Conservation (phyloP, 92 coral and sea anemone species). For the Zoanthus sociatus region DNA sequence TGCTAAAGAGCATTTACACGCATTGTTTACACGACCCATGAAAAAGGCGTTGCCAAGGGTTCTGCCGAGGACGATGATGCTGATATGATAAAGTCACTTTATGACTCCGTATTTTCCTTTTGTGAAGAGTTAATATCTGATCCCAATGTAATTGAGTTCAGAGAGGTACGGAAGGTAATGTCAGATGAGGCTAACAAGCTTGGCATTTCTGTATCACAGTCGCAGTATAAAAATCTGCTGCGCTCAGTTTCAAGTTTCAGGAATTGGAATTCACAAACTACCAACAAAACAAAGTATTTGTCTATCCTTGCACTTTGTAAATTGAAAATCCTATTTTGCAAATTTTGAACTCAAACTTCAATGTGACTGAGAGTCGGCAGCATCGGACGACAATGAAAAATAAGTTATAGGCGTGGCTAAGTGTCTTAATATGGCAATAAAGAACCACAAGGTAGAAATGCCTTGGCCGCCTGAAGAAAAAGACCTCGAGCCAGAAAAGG, state of each 20-base stretch:
- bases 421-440: constrained; percentile 41
- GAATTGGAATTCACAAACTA: neutral
- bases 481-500: constrained; percentile 26
- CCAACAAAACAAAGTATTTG: constrained; percentile 22
- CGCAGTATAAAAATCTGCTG: constrained; percentile 14
- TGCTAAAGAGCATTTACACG: too few species aligned
- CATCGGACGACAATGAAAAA: constrained; percentile 21
- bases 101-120: constrained; percentile 2
- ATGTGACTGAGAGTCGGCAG: neutral
- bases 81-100: constrained; percentile 20
- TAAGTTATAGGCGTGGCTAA: constrained; percentile 28
- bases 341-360: constrained; percentile 13
- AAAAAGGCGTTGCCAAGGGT: neutral
- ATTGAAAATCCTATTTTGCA: neutral
- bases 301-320: constrained; percentile 17
- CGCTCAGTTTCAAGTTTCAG: neutral
- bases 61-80: constrained; percentile 15
- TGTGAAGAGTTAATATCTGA: constrained; percentile 19
- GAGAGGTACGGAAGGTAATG: constrained; percentile 9
- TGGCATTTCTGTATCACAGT: constrained; percentile 28
- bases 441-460: constrained; percentile 37
- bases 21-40: too few species aligned
- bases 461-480: constrained; percentile 57
- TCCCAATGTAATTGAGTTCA: neutral
- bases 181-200: constrained; percentile 31